Conservation (phyloP, 2,888 invertebrate species). For the Melinaea marsaeus region DNA sequence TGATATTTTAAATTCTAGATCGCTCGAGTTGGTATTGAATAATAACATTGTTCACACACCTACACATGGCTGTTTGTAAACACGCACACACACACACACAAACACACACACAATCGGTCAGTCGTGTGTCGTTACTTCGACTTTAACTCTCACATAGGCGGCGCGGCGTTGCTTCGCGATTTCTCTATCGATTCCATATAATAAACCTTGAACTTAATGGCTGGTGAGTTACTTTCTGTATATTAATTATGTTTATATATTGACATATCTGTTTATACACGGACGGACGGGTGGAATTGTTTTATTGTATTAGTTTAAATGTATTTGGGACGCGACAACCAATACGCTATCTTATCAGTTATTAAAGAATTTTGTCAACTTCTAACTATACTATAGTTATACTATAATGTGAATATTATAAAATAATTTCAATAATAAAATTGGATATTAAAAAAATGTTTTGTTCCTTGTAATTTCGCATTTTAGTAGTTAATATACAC, state of each 20-base stretch:
- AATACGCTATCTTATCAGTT: slow-evolving; percentile 56
- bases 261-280: slow-evolving; percentile 18
- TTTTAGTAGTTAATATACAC: too few species aligned
- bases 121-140: slow-evolving; percentile 46
- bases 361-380: slow-evolving; percentile 45
- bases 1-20: slow-evolving; percentile 51
- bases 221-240: slow-evolving; percentile 55
- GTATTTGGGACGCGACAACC: slow-evolving; percentile 39
- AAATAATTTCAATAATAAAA: too few species aligned
- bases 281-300: slow-evolving; percentile 22
- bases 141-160: slow-evolving; percentile 60
- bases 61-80: slow-evolving; percentile 62
- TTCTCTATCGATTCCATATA: slow-evolving; percentile 66
- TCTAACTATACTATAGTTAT: too few species aligned
- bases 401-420: too few species aligned
- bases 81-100: slow-evolving; percentile 43
- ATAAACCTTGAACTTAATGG: slow-evolving; percentile 69
- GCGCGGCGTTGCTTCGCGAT: slow-evolving; percentile 57
- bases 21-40: slow-evolving; percentile 51
- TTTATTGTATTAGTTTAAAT: slow-evolving; percentile 27
- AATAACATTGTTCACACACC: slow-evolving; percentile 63
- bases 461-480: too few species aligned
- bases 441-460: too few species aligned
- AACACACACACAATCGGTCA: slow-evolving; percentile 43
- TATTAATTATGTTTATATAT: neutral